Conservation (phyloP, 2,888 invertebrate species). For the Pristionchus fissidentatus region DNA sequence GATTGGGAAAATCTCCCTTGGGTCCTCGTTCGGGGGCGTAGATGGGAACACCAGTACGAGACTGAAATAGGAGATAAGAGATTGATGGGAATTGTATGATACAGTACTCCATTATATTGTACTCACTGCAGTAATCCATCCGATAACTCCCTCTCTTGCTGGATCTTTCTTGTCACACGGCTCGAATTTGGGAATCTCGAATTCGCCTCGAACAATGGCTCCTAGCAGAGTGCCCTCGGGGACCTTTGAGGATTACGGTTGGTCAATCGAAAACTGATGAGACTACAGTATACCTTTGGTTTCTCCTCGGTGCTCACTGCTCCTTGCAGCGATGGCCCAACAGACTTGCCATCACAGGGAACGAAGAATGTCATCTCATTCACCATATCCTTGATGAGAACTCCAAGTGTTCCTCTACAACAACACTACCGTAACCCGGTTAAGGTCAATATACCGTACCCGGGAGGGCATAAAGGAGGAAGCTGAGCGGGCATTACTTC, state of each 20-base stretch:
- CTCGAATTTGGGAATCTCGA: constrained; percentile 32
- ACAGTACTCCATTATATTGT: neutral
- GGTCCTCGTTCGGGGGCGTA: constrained; percentile 21
- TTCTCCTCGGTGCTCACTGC: neutral
- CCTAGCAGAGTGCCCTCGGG: constrained; percentile 2
- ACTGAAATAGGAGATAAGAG: neutral
- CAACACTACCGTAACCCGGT: neutral
- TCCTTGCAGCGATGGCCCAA: constrained; percentile 6
- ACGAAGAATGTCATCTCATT: constrained; percentile 34
- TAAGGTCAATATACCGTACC: neutral
- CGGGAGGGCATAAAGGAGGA: neutral
- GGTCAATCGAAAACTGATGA: neutral
- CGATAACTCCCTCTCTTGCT: constrained; percentile 7
- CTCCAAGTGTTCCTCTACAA: neutral
- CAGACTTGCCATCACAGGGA: constrained; percentile 9
- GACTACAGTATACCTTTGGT: constrained; percentile 26
- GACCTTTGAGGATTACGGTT: constrained; percentile 9
- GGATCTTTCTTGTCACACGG: constrained; percentile 25
- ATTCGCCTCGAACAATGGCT: constrained; percentile 16
- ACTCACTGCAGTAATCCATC: constrained; percentile 29
- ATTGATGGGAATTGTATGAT: neutral
- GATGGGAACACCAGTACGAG: constrained; percentile 5
- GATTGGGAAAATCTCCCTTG: constrained; percentile 12
- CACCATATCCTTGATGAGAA: constrained; percentile 9
- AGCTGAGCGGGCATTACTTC: constrained; percentile 15